These are phyloP conservation scores for Xiphorhynchus elegans DNA, from an alignment of 2,113 vertebrate species.

Conservation along the genomic window DNA sequence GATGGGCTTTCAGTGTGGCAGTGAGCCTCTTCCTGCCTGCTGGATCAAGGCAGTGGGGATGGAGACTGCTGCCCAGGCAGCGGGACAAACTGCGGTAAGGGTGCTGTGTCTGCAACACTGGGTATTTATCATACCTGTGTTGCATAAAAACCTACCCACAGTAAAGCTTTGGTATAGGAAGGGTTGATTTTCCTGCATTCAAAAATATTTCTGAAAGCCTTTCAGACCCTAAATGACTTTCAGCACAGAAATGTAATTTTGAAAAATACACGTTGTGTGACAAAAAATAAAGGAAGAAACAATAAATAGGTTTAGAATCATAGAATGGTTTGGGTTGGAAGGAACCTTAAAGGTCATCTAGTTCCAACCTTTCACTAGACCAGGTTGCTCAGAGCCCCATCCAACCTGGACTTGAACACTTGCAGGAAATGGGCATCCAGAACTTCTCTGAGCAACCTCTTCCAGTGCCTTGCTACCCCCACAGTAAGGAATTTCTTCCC, in stretches of 20 bases:
- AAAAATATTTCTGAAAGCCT: background rate
- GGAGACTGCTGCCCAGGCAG: accelerated
- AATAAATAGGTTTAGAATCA: background rate
- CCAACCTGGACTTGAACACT: background rate
- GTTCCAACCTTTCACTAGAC: background rate
- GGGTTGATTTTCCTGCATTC: background rate
- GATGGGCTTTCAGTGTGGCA: background rate
- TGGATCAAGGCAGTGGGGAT: background rate
- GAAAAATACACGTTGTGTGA: accelerated
- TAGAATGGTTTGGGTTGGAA: background rate
- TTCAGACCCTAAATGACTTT: background rate
- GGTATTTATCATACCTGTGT: background rate
- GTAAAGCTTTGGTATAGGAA: background rate
- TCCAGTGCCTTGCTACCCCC: background rate
- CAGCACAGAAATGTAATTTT: background rate
- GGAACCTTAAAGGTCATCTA: background rate
- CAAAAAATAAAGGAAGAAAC: background rate
- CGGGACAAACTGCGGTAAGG: accelerated
- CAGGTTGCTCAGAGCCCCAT: background rate
- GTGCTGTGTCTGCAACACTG: background rate
- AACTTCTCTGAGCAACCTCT: background rate
- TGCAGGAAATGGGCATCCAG: too few species aligned
- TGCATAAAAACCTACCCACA: background rate
- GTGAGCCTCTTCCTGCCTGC: background rate
- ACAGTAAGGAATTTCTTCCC: background rate